A percentile compares a stretch with the other conserved stretches of the same genome.
phyloP scores from a whole-genome alignment of 2,888 invertebrate species.

The Nemoura dubitans region DNA sequence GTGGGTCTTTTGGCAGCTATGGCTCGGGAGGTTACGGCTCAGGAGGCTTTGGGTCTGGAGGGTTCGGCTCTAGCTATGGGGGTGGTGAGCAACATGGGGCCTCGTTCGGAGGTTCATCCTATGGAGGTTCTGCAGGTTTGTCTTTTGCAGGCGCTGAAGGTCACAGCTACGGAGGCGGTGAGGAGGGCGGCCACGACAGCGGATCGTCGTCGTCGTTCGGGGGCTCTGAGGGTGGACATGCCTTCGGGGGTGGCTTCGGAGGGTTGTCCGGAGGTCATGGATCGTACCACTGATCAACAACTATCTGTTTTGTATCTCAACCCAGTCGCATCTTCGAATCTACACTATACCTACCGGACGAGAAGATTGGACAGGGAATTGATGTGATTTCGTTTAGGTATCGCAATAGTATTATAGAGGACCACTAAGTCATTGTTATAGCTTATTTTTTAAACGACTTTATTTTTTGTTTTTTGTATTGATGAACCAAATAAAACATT shows the following conservation, averaged over 20 bases:
- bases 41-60: background rate
- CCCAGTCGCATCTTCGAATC: background rate
- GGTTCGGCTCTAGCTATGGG: background rate
- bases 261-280: background rate
- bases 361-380: background rate
- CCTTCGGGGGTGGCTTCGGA: background rate
- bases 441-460: background rate
- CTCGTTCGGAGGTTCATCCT: background rate
- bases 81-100: background rate
- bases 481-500: constrained; percentile 32
- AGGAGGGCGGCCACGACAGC: background rate
- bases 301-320: background rate
- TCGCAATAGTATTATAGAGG: constrained; percentile 16
- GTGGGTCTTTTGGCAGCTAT: background rate
- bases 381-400: background rate
- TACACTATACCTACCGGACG: background rate
- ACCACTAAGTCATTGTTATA: constrained; percentile 37
- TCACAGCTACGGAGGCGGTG: background rate
- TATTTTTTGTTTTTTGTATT: constrained; percentile 29
- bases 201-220: background rate
- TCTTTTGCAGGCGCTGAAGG: background rate
- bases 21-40: background rate
- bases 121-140: background rate
- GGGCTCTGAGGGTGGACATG: background rate
- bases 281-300: constrained; percentile 24